Conservation (phyloP, 2,797 vertebrate species). For the Picus viridis region DNA sequence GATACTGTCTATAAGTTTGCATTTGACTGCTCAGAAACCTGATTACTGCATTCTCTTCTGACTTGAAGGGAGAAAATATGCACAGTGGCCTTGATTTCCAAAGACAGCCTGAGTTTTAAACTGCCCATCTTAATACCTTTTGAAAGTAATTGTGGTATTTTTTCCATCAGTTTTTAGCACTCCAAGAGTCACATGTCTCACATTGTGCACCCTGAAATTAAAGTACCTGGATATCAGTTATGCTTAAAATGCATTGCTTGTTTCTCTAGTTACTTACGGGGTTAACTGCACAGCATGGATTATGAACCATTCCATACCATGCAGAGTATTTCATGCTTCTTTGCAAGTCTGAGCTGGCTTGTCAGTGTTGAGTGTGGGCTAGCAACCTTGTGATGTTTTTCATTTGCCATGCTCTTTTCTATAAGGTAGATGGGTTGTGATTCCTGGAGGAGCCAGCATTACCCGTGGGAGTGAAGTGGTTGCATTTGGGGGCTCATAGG, state of each 20-base stretch:
- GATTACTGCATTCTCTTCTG: background rate
- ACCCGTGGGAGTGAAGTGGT: background rate
- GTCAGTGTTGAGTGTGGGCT: background rate
- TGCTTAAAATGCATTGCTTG: background rate
- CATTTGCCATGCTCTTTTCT: background rate
- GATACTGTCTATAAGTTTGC: background rate
- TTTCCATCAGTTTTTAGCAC: background rate
- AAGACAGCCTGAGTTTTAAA: background rate
- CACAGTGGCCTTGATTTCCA: background rate
- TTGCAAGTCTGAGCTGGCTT: constrained; percentile 12
- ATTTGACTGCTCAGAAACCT: background rate
- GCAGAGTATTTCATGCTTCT: background rate
- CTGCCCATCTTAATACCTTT: background rate
- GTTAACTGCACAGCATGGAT: background rate
- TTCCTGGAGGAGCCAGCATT: background rate
- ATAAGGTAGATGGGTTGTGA: background rate
- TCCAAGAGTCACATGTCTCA: background rate
- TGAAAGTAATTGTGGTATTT: background rate
- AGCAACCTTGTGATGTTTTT: background rate
- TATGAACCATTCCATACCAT: background rate
- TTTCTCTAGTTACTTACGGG: background rate
- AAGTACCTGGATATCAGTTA: background rate
- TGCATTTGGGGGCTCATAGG: background rate
- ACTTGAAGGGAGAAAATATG: background rate
- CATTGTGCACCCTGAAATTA: background rate